phyloP scores from a whole-genome alignment of 2,888 invertebrate species.

The Stomorhina lunata region DNA sequence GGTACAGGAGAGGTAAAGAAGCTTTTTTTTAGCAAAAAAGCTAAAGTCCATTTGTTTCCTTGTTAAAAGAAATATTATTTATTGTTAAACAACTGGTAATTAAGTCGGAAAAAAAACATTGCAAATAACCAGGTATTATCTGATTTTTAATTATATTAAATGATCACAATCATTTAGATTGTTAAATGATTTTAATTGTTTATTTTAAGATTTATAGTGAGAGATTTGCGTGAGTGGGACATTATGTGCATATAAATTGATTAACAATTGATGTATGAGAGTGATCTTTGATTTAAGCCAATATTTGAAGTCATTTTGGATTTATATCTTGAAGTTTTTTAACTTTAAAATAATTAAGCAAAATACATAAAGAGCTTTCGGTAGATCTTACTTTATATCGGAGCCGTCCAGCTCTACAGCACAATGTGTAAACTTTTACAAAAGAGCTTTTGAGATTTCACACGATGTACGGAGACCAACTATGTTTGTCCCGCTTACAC shows the following conservation, averaged over 20 bases:
- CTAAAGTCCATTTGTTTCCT: neutral
- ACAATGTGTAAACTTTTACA: too few species aligned
- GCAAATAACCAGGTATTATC: neutral
- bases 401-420: too few species aligned
- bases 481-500: too few species aligned
- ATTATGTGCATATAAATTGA: neutral
- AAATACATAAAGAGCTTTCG: too few species aligned
- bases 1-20: neutral
- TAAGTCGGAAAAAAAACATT: constrained; percentile 22
- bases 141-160: constrained; percentile 43
- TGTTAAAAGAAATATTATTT: constrained; percentile 26
- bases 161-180: constrained; percentile 39
- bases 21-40: neutral
- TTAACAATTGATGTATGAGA: too few species aligned
- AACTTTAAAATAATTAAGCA: too few species aligned
- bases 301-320: too few species aligned
- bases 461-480: too few species aligned
- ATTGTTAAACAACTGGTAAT: constrained; percentile 30
- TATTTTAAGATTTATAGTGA: constrained; percentile 11
- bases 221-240: constrained; percentile 1
- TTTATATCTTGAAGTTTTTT: too few species aligned
- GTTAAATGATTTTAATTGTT: neutral
- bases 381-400: too few species aligned
- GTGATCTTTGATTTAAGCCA: too few species aligned
- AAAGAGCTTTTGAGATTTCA: too few species aligned